Conservation (phyloP, 2,113 vertebrate species). For the Centropus bengalensis region DNA sequence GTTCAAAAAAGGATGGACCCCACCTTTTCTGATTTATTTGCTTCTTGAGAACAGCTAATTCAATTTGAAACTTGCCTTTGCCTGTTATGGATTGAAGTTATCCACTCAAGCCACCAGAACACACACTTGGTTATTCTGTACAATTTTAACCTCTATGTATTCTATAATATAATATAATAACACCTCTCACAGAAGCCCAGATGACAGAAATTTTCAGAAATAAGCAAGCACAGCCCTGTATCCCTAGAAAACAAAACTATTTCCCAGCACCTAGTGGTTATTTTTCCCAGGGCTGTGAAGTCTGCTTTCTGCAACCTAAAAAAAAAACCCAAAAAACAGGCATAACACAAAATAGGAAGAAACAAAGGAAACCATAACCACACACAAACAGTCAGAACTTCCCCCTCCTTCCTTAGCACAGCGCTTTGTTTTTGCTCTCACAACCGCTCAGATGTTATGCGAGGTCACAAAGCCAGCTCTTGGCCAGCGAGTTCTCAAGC, state of each 20-base stretch:
- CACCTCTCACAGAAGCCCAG: not conserved
- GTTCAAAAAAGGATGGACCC: not conserved
- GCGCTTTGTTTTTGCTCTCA: constrained; percentile 33
- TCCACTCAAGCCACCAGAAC: not conserved
- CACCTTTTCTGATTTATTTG: not conserved
- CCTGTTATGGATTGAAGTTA: not conserved
- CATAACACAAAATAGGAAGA: constrained; percentile 25
- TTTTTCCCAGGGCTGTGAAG: not conserved
- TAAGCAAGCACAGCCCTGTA: not conserved
- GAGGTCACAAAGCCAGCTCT: not conserved
- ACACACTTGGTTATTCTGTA: not conserved
- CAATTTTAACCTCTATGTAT: not conserved
- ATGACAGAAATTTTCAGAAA: not conserved
- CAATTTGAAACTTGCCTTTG: not conserved
- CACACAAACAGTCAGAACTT: constrained; percentile 29
- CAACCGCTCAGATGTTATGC: not conserved
- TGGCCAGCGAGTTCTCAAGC: not conserved
- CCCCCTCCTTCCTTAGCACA: constrained; percentile 1
- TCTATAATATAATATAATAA: too few relatives aligned
- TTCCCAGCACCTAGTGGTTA: not conserved
- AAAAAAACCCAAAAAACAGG: not conserved
- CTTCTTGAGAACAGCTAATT: not conserved
- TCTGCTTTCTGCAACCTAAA: not conserved
- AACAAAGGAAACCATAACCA: constrained; percentile 66
- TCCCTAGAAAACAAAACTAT: not conserved